These are phyloP conservation scores for Embidobia sp. DNA, from an alignment of 2,888 invertebrate genomes.

Conservation along the genomic window DNA sequence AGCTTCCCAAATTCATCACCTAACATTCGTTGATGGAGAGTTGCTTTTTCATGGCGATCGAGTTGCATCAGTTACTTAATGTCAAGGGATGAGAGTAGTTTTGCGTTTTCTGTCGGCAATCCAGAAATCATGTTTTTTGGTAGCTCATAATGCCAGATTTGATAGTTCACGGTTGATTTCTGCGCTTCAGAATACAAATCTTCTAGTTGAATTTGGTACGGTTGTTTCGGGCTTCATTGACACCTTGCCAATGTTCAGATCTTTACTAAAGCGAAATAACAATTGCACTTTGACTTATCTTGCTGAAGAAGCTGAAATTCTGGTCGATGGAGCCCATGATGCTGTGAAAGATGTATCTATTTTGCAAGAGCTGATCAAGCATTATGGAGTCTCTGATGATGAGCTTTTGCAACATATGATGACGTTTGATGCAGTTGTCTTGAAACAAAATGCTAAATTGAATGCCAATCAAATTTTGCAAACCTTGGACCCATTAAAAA, in stretches of 20 bases:
- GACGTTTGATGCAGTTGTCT: neutral
- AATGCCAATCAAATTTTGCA: neutral
- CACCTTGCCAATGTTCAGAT: slow-evolving; percentile 3
- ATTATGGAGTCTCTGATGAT: slow-evolving; percentile 4
- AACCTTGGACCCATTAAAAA: slow-evolving; percentile 3
- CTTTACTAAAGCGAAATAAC: neutral
- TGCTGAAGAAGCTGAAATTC: slow-evolving; percentile 4
- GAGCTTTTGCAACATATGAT: neutral
- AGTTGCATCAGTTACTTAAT: slow-evolving; percentile 25
- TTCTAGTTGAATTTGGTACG: neutral
- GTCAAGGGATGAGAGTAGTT: neutral
- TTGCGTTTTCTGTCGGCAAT: neutral
- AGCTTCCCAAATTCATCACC: slow-evolving; percentile 20
- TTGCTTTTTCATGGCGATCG: slow-evolving; percentile 27
- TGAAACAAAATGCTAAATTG: neutral
- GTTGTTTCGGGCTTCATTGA: slow-evolving; percentile 3
- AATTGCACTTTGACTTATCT: slow-evolving; percentile 2
- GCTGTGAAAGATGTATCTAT: slow-evolving; percentile 15
- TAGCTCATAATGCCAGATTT: slow-evolving; percentile 24
- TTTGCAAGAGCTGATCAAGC: slow-evolving; percentile 4
- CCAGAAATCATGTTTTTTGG: slow-evolving; percentile 22
- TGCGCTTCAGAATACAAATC: neutral
- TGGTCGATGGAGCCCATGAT: slow-evolving; percentile 9
- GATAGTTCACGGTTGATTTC: slow-evolving; percentile 19
- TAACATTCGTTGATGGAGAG: slow-evolving; percentile 31